These are phyloP conservation scores for Crocallis elinguaria DNA, from an alignment of 2,888 invertebrate species.

Conservation along the genomic window DNA sequence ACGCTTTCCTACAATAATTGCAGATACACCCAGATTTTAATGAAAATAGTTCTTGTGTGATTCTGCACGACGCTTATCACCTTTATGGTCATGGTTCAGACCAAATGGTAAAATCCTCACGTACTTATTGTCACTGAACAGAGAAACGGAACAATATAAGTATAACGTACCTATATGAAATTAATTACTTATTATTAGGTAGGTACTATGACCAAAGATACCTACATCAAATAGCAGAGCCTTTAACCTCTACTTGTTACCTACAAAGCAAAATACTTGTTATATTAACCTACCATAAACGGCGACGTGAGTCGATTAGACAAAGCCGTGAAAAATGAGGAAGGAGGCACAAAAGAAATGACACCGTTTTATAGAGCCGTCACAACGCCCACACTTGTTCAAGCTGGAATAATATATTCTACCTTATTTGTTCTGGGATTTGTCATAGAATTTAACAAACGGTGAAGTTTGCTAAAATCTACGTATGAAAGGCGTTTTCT, in stretches of 20 bases:
- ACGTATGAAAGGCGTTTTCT: neutral
- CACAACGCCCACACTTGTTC: conserved; percentile 15
- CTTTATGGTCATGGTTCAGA: no score
- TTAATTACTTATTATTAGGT: neutral
- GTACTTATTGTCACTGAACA: no score
- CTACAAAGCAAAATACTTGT: neutral
- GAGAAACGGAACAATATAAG: no score
- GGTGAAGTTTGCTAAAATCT: neutral
- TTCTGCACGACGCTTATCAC: no score
- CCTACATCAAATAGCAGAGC: neutral
- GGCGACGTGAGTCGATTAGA: conserved; percentile 1
- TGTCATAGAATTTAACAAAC: conserved; percentile 2
- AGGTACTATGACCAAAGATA: neutral
- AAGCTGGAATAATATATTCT: conserved; percentile 13
- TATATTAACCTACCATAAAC: neutral
- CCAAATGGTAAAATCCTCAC: no score
- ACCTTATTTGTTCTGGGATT: conserved; percentile 10
- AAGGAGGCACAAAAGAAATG: conserved; percentile 22
- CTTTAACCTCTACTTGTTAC: neutral
- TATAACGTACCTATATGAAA: no score
- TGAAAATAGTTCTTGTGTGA: no score
- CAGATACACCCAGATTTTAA: no score
- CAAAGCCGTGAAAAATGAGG: conserved; percentile 19
- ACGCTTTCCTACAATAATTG: no score
- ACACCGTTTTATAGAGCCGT: conserved; percentile 19